Conservation (phyloP, 2,888 invertebrate genomes). For the Xanthostigma xanthostigma region DNA sequence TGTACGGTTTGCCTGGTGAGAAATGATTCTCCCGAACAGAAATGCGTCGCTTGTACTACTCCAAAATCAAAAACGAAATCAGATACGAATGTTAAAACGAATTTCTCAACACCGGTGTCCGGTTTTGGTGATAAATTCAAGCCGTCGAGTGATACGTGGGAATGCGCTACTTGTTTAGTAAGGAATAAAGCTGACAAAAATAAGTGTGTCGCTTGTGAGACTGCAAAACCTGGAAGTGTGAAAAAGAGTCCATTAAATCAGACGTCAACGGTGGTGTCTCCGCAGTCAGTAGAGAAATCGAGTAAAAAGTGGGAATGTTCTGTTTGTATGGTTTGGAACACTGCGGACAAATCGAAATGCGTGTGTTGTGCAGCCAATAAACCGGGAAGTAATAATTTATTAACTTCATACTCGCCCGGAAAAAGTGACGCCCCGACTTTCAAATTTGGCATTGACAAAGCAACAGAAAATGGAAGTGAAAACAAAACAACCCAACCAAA, state of each 20-base stretch:
- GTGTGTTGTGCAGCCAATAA: constrained; percentile 41
- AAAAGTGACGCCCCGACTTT: constrained; percentile 21
- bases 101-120: constrained; percentile 2
- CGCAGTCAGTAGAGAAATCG: constrained; percentile 23
- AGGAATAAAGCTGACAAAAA: constrained; percentile 29
- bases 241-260: constrained; percentile 11
- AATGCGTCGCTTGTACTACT: constrained; percentile 39
- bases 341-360: constrained; percentile 31
- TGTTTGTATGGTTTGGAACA: constrained; percentile 44
- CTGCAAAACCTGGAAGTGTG: constrained; percentile 26
- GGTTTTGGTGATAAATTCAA: constrained; percentile 33
- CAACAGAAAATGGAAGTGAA: constrained; percentile 14
- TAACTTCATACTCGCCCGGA: constrained; percentile 12
- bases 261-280: constrained; percentile 25
- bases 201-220: constrained; percentile 38
- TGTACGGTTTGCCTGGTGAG: constrained; percentile 41
- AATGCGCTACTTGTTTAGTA: constrained; percentile 39
- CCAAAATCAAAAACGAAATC: constrained; percentile 26
- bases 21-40: constrained; percentile 30
- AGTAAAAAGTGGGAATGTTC: constrained; percentile 40
- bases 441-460: constrained; percentile 35
- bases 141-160: constrained; percentile 33
- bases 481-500: constrained; percentile 9
- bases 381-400: constrained; percentile 24
- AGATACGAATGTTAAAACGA: constrained; percentile 4